phyloP scores from a whole-genome alignment of 92 coral and sea anemone genomes.

The Metridium senile region DNA sequence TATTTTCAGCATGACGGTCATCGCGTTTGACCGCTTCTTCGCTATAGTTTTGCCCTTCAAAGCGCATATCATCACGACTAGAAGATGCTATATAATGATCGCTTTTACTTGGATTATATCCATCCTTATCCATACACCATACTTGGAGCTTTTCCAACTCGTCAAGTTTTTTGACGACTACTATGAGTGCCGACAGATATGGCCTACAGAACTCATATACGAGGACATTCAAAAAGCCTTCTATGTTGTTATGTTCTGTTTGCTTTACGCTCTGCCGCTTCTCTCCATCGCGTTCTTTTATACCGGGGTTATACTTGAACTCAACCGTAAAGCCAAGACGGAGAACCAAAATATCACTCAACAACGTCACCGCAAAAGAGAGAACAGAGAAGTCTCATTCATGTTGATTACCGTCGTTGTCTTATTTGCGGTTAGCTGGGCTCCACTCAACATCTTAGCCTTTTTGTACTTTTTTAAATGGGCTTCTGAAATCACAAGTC shows the following conservation, averaged over 20 bases:
- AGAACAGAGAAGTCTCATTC: slow-evolving; percentile 55
- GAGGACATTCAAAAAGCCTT: slow-evolving; percentile 23
- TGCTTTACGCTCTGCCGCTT: slow-evolving; percentile 52
- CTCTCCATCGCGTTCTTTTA: slow-evolving; percentile 53
- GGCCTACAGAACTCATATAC: slow-evolving; percentile 17
- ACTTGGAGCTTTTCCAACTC: slow-evolving; percentile 22
- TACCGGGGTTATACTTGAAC: slow-evolving; percentile 47
- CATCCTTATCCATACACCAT: slow-evolving; percentile 29
- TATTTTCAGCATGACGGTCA: slow-evolving; percentile 57
- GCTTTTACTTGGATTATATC: slow-evolving; percentile 38
- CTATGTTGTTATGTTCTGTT: slow-evolving; percentile 10
- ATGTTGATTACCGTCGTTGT: slow-evolving; percentile 59
- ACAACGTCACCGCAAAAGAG: slow-evolving; percentile 42
- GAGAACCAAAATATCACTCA: slow-evolving; percentile 57
- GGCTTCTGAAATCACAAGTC: neutral
- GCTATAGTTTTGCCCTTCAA: slow-evolving; percentile 57
- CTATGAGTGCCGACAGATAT: slow-evolving; percentile 12
- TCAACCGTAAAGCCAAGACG: slow-evolving; percentile 20
- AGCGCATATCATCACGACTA: slow-evolving; percentile 23
- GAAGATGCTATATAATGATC: slow-evolving; percentile 26
- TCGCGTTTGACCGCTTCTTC: slow-evolving; percentile 63
- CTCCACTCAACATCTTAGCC: slow-evolving; percentile 7
- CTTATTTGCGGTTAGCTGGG: slow-evolving; percentile 49
- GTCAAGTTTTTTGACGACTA: neutral
- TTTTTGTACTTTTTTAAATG: slow-evolving; percentile 18